These are phyloP conservation scores for Cryptus viduatorius DNA, from an alignment of 2,888 invertebrate genomes.

Conservation along the genomic window DNA sequence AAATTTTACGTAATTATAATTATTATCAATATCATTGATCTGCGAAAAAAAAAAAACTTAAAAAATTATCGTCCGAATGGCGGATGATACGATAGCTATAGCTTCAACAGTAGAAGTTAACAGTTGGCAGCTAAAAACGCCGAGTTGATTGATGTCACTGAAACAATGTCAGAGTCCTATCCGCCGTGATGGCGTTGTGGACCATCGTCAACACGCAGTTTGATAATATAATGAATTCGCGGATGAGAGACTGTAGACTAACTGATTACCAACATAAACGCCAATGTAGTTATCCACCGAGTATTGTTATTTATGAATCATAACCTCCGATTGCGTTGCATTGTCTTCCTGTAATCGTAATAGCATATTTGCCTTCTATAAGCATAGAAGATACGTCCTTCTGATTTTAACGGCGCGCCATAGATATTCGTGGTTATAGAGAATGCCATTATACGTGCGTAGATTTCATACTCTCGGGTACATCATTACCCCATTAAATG, in stretches of 20 bases:
- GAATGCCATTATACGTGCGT: neutral
- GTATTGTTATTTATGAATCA: neutral
- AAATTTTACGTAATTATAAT: neutral
- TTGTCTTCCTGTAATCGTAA: neutral
- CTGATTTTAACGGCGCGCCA: neutral
- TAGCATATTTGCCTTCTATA: neutral
- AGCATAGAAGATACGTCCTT: neutral
- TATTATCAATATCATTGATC: no score
- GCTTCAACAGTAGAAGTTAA: neutral
- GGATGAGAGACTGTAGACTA: neutral
- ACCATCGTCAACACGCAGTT: neutral
- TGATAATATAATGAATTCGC: neutral
- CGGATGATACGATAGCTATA: neutral
- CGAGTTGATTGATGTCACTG: neutral
- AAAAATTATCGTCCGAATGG: no score
- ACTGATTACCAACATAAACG: neutral
- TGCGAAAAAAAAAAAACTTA: no score
- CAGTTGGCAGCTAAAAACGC: neutral
- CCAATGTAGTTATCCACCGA: neutral
- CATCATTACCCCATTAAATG: neutral
- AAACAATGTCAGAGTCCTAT: neutral
- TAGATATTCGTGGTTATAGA: neutral
- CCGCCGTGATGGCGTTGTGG: neutral
- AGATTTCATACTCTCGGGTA: constrained; percentile 1
- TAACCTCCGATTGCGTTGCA: neutral